phyloP scores from a whole-genome alignment of 2,888 invertebrate genomes.

The Zaprionus lineosus region DNA sequence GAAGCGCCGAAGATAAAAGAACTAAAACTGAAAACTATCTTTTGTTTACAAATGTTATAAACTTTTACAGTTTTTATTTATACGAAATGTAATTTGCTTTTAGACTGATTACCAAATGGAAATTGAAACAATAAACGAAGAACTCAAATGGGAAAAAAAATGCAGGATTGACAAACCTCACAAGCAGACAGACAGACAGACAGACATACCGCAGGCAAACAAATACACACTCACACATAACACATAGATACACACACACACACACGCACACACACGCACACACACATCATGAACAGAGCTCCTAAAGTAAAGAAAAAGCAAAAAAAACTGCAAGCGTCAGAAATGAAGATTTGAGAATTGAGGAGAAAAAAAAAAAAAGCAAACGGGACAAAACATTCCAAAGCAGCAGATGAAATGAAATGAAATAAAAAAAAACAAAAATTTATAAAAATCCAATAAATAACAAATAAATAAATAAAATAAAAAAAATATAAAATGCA shows the following conservation, averaged over 20 bases:
- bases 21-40: not conserved
- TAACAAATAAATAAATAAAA: too few relatives aligned
- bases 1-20: conserved; percentile 12
- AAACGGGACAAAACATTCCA: conserved; percentile 51
- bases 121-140: conserved; percentile 49
- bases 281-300: conserved; percentile 6
- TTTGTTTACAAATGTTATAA: conserved; percentile 7
- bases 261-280: conserved; percentile 2
- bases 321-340: conserved; percentile 15
- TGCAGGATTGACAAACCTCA: conserved; percentile 32
- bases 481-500: not conserved
- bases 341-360: conserved; percentile 7
- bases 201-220: too few relatives aligned
- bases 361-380: conserved; percentile 1
- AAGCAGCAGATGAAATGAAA: too few relatives aligned
- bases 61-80: conserved; percentile 19
- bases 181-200: too few relatives aligned
- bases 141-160: conserved; percentile 24
- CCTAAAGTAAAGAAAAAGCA: not conserved
- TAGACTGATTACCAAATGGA: conserved; percentile 62
- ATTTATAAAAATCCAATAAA: too few relatives aligned
- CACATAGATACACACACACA: conserved; percentile 6
- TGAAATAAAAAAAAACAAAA: too few relatives aligned
- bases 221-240: conserved; percentile 11
- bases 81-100: conserved; percentile 53